Evolutionary conservation across 30 jellyfish, hydroid and myxozoan species (phyloP).

Genomic region (Aurelia aurita): DNA sequence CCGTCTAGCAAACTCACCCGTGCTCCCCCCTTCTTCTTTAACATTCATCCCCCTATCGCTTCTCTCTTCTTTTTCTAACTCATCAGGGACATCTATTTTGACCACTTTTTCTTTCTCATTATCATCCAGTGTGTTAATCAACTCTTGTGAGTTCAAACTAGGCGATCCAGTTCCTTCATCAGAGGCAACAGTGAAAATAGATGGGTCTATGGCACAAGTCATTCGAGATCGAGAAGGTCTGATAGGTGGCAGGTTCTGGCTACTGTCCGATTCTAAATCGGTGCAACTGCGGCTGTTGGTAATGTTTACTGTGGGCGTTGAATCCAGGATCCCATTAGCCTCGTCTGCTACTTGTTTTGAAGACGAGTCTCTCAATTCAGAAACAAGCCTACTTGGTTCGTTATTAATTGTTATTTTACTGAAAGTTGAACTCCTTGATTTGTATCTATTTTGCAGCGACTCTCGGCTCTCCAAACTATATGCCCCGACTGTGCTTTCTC

Average conservation of each 20-base stretch:
- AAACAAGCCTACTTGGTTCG: too few species aligned
- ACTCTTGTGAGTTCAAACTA: constrained; percentile 27
- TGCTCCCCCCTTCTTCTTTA: neutral
- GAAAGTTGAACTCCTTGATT: too few species aligned
- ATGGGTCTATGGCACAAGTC: constrained; percentile 37
- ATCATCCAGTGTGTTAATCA: constrained; percentile 19
- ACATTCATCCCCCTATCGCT: neutral
- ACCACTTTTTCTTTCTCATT: constrained; percentile 46
- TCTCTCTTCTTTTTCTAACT: neutral
- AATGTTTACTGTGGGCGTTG: too few species aligned
- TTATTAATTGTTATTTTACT: too few species aligned
- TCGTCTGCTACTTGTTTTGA: too few species aligned
- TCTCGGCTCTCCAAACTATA: too few species aligned
- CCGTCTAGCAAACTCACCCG: neutral
- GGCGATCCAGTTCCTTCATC: constrained; percentile 18
- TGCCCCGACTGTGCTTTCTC: too few species aligned
- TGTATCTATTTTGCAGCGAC: too few species aligned
- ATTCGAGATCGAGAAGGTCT: constrained; percentile 56
- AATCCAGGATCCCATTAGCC: too few species aligned
- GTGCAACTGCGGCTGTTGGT: neutral
- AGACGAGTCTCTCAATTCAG: too few species aligned
- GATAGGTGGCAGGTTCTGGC: constrained; percentile 35
- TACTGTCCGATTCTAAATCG: constrained; percentile 17
- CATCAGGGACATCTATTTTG: constrained; percentile 35
- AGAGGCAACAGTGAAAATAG: constrained; percentile 11